Base-by-base conservation (phyloP, 2,888 invertebrate species). In the Acleris holmiana region DNA sequence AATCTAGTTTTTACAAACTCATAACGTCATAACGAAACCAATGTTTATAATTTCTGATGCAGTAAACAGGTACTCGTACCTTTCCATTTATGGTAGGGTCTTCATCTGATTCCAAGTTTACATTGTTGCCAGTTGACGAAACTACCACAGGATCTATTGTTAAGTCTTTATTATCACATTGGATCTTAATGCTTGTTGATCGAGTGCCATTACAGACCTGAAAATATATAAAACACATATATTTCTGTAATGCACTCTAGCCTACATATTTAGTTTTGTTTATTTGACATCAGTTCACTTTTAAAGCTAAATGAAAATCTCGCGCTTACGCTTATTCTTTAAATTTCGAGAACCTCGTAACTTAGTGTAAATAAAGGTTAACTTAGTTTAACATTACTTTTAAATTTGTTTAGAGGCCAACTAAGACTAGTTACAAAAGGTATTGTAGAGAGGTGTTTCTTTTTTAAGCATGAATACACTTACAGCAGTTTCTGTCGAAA, bases 41-140 rank as follows among this genome's bases (percentile, higher is more conserved):
- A 8, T 10, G 2, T 10, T 29, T 2, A 4, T 35, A 13, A 13
- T 35, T 35, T 35, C 8, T 13, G 29, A 13, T 35, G 13, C 35
- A 35, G 13, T 13, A 35, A 1, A 13, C 35, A 13, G 13, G 35
- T 35, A 35, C 13, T 4, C 35, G 35, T 41, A 71, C 70, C 67
- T 60, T 71, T 78, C 76, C 74, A 70, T 74, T 21, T 68, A 62
- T 68, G 68, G 55, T 21, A 76, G 66, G 68, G 83, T 84, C 40
- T 67, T 69, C 62, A 67, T 86, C 83, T 13, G 60, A 35, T 18
- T 76, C 63, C 68, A 79, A 83, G 41, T 75, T 76, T 44, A 23
- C 17, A 44, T 10, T 19, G n/a, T 51, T 35, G 10, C 50, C 19
- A 21, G 17, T 10, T 50, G 44, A 21, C 8, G 21, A 50, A 18